phyloP scores from a whole-genome alignment of 2,113 vertebrate genomes.

The Mola mola region DNA sequence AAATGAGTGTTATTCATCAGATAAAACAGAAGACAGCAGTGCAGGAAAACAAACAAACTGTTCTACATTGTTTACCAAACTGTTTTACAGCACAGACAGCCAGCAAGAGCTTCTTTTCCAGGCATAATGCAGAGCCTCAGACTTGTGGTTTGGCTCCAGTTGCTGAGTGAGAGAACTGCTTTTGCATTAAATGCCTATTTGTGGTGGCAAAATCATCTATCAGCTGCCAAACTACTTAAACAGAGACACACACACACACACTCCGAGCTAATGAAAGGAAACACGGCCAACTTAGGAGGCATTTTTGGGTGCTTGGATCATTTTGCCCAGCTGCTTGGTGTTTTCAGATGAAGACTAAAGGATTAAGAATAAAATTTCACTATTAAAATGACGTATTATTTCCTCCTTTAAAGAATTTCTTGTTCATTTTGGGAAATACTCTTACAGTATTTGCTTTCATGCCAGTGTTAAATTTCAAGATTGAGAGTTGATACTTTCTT shows the following conservation, averaged over 20 bases:
- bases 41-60: too few species aligned
- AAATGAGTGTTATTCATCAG: background rate
- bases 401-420: too few species aligned
- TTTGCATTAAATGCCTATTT: conserved; percentile 79
- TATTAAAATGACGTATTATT: too few species aligned
- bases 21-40: too few species aligned
- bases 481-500: too few species aligned
- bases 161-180: conserved; percentile 54
- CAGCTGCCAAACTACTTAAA: conserved; percentile 70
- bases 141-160: conserved; percentile 67
- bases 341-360: background rate
- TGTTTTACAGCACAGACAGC: conserved; percentile 8
- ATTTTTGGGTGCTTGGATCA: background rate
- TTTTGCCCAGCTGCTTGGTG: background rate
- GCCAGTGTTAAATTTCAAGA: too few species aligned
- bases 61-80: too few species aligned
- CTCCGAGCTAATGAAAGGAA: conserved; percentile 21
- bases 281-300: conserved; percentile 9
- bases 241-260: conserved; percentile 46
- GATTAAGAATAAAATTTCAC: background rate
- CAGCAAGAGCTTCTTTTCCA: conserved; percentile 28
- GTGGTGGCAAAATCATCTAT: conserved; percentile 69
- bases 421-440: too few species aligned
- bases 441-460: too few species aligned
- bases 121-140: conserved; percentile 61